Evolutionary conservation across 2,888 invertebrate genomes (phyloP), one percentile per base, ranked within the genome.

Genomic region (Nemurella pictetii): DNA sequence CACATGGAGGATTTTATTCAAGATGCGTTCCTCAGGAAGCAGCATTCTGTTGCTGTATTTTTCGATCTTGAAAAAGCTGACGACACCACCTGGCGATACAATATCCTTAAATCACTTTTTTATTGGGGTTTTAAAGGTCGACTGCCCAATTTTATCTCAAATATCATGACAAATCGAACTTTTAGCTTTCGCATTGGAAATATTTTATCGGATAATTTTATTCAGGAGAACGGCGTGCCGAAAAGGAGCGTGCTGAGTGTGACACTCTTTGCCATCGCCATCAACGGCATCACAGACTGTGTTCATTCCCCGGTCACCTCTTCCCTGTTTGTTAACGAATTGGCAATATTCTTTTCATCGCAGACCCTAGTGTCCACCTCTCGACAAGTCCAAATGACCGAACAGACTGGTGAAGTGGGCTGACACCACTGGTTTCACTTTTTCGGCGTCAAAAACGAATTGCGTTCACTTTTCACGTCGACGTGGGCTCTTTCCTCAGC

Each of bases 1-100:
- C 73, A 85, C 84, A 35, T 87, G 25, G 87, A 88, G 84, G 83
- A 86, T 12, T 86, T 84, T 82, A 84, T 87, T 55, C 72, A 87
- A 28, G 84, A 86, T 15, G 87, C 84, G 15, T 87, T 88, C 80
- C 32, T 87, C 5, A 84, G 9, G 85, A n/a, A n/a, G n/a, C n/a
- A n/a, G n/a, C n/a, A n/a, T n/a, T n/a, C n/a, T n/a, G n/a, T n/a
- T n/a, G n/a, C 87, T 25, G 85, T 87, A 12, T 87, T 88, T 77
- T 87, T 87, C 28, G 85, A 86, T 32, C 36, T 86, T 3, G 83
- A 84, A 35, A 85, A 85, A 28, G 85, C 85, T 0, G 87, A 87
- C 78, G 86, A 87, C 35, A 86, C 82, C 3, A 86, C 86, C 12
- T 87, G 87, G 87, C 80, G 85, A 78, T 55, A 83, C 26, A 86